Evolutionary conservation across 2,888 invertebrate species (phyloP), one percentile per base, ranked within the genome.

Genomic region (Chrysodeixis includens): DNA sequence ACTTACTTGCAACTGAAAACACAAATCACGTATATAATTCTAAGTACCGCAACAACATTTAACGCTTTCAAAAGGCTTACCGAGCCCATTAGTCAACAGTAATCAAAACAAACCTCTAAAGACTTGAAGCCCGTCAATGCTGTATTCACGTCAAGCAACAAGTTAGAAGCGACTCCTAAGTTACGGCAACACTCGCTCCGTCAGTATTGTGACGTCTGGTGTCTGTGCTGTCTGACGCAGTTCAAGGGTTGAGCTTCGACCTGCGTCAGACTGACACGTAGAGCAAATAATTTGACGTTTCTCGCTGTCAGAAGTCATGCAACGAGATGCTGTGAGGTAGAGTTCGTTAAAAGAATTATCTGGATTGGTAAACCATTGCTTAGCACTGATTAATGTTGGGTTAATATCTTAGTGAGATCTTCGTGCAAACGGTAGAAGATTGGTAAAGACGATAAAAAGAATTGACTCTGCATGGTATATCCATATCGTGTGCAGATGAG

Each of bases 251-350:
- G 72, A 12, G 76, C 53, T 76, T 69, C 63, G 78, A 82, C 82
- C 83, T 69, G 73, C 69, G 81, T 58, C 72, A 71, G 70, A 74
- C 65, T 68, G 77, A 77, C 82, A 73, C 63, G 62, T 63, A 74
- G 79, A 75, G 78, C 83, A 83, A 83, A 82, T 80, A 82, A 69
- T 83, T 80, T 78, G 83, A 83, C 80, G 79, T 78, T 57, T 73
- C 66, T 62, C 70, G 69, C 71, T 78, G 78, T 78, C 76, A 72
- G 71, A 72, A 71, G 79, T 79, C 78, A 67, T 22, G 58, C 26
- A 59, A 14, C 10, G 30, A 32, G 63, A 51, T 69, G 52, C 51
- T 22, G 22, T 49, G 40, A 12, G 4, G 16, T 14, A 6, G 14
- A 12, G 12, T 20, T 14, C 14, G 30, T 51, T 20, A 22, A 7